Conservation (phyloP, 1,140 invertebrate species). For the Eumeta japonica region DNA sequence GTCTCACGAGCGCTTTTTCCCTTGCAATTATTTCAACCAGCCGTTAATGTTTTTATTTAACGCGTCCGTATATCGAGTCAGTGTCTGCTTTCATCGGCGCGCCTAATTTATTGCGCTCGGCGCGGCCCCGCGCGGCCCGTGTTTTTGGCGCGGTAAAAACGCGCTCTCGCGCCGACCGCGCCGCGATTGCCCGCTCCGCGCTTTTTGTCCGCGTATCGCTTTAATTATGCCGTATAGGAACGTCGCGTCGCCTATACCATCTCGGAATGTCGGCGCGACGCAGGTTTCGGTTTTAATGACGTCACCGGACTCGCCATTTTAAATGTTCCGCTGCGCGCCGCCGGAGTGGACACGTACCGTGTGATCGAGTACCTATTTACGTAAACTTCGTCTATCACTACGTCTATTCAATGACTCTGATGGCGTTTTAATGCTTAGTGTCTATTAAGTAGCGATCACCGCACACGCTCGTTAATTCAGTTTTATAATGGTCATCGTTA, state of each 20-base stretch:
- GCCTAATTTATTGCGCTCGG: slow-evolving; percentile 47
- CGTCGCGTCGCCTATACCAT: slow-evolving; percentile 2
- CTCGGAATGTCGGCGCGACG: neutral
- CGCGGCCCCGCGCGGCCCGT: slow-evolving; percentile 25
- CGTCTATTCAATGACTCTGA: no score
- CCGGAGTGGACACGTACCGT: no score
- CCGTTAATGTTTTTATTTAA: slow-evolving; percentile 55
- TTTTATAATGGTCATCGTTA: no score
- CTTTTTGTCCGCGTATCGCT: slow-evolving; percentile 39
- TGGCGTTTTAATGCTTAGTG: no score
- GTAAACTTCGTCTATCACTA: no score
- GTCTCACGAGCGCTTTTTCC: slow-evolving; percentile 41
- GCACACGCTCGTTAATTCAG: no score
- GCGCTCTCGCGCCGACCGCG: slow-evolving; percentile 26
- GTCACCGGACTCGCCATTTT: no score
- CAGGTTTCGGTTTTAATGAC: neutral
- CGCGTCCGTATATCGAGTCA: slow-evolving; percentile 38
- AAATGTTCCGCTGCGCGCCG: no score
- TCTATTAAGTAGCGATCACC: no score
- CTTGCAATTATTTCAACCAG: slow-evolving; percentile 44
- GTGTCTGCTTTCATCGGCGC: slow-evolving; percentile 39
- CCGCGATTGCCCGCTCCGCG: slow-evolving; percentile 26
- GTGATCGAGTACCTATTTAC: no score
- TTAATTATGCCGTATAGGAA: slow-evolving; percentile 32
- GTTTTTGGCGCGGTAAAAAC: slow-evolving; percentile 45